Evolutionary conservation across 2,113 vertebrate genomes (phyloP), one percentile per base, ranked within the genome.

Genomic region (Lamprotornis superbus): DNA sequence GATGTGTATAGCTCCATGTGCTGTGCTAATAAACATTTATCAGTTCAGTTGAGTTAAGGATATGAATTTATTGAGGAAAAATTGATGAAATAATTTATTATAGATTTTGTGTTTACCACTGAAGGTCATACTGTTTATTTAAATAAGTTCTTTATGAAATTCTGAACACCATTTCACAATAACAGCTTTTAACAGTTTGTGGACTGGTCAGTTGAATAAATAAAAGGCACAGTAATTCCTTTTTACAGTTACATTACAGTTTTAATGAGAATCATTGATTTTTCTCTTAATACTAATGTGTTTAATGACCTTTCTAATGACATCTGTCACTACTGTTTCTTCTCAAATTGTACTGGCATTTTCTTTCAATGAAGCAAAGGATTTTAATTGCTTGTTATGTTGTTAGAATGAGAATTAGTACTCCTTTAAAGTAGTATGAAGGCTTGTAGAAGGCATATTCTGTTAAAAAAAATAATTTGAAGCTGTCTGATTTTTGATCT

Each of bases 291-390:
- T 93, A 81, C 82, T 83, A 55, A 94, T 90, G 33, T 59, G 39
- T 74, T 83, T 87, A 92, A 91, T 79, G 86, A 95, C 91, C 71
- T 97, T 82, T 94, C 77, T 89, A 95, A 83, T 55, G 55, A 55
- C 44, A 55, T 83, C 79, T 95, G 87, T 87, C 89, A 69, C 39
- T 86, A 69, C 55, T 91, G 50, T 70, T 95, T 92, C 80, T 95
- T 96, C 65, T 52, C 64, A 70, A 49, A 81, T 77, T 96, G 35
- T 89, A 69, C 33, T 64, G 68, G 22, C 40, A 59, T 93, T 92
- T 94, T 86, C 57, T 18, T 74, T 80, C 33, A 63, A 10, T 74
- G 59, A 87, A 84, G 31, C 53, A 92, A 93, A 81, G 42, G 6
- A 70, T 93, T 95, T 89, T 79, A 82, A 47, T 95, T 87, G 33